A percentile compares a stretch with the other conserved stretches of the same genome.
Evolutionary conservation across 1,140 invertebrate genomes (phyloP).

Genomic region (Dufourea novaeangliae): DNA sequence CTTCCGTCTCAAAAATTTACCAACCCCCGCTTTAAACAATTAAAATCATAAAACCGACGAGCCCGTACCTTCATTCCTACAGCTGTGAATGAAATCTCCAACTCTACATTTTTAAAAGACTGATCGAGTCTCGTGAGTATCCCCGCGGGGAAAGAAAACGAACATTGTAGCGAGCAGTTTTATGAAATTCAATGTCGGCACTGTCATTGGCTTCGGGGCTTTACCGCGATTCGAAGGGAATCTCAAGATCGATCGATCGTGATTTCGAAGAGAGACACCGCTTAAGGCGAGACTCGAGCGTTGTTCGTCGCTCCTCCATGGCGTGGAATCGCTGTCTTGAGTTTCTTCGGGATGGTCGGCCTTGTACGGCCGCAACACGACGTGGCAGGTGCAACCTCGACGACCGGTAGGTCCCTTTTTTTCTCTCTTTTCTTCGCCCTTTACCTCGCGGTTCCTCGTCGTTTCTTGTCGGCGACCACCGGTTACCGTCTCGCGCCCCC

Average conservation of each 20-base stretch:
- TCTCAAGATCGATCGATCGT: constrained; percentile 49
- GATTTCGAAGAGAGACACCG: constrained; percentile 68
- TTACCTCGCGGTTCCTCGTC: constrained; percentile 49
- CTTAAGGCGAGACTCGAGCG: constrained; percentile 74
- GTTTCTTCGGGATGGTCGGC: constrained; percentile 72
- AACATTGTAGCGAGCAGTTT: constrained; percentile 25
- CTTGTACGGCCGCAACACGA: constrained; percentile 77
- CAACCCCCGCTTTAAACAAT: no score
- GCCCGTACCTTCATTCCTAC: no score
- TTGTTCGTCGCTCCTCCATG: constrained; percentile 62
- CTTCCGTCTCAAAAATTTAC: no score
- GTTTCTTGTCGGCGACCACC: constrained; percentile 51
- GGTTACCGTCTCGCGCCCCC: constrained; percentile 59
- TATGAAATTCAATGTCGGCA: constrained; percentile 56
- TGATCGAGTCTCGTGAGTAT: constrained; percentile 1
- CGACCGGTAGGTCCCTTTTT: constrained; percentile 66
- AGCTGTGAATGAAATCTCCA: no score
- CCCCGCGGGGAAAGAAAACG: constrained; percentile 1
- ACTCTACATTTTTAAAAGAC: no score
- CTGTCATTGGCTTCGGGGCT: constrained; percentile 23
- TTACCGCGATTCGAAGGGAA: constrained; percentile 22
- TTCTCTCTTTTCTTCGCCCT: constrained; percentile 66
- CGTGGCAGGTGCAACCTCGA: constrained; percentile 75
- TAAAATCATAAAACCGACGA: no score
- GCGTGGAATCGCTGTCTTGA: constrained; percentile 44